These are phyloP conservation scores for Oreonectes daqikongensis DNA, from an alignment of 2,797 vertebrate genomes.

Conservation along the genomic window DNA sequence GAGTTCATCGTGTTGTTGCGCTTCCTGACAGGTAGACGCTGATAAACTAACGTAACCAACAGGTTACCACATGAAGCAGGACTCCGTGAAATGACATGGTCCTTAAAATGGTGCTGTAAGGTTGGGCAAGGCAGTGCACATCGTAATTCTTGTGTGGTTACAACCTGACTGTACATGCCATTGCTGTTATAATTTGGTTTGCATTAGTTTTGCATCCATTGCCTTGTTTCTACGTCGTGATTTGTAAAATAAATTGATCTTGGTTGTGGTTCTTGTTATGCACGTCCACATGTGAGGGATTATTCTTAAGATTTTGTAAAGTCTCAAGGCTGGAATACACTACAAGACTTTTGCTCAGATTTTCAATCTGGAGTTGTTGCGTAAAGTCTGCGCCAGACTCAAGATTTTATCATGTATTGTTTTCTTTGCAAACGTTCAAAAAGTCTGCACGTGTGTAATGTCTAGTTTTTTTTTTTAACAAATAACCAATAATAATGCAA, in stretches of 20 bases:
- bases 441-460: too few species aligned
- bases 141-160: background rate
- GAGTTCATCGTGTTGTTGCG: conserved; percentile 68
- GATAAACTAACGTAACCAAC: conserved; percentile 1
- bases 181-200: background rate
- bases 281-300: background rate
- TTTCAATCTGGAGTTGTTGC: too few species aligned
- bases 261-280: background rate
- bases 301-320: background rate
- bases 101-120: background rate
- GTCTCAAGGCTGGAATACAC: too few species aligned
- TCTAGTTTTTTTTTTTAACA: too few species aligned
- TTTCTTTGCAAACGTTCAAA: too few species aligned
- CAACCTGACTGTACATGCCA: background rate
- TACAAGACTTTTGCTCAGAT: too few species aligned
- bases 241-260: background rate
- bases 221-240: background rate
- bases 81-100: background rate
- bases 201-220: background rate
- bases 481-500: too few species aligned
- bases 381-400: too few species aligned
- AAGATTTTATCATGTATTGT: too few species aligned
- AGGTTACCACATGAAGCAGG: conserved; percentile 30
- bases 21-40: conserved; percentile 2
- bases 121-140: background rate